Base-by-base conservation (phyloP, 2,113 vertebrate genomes). In the Thamnaconus septentrionalis region DNA sequence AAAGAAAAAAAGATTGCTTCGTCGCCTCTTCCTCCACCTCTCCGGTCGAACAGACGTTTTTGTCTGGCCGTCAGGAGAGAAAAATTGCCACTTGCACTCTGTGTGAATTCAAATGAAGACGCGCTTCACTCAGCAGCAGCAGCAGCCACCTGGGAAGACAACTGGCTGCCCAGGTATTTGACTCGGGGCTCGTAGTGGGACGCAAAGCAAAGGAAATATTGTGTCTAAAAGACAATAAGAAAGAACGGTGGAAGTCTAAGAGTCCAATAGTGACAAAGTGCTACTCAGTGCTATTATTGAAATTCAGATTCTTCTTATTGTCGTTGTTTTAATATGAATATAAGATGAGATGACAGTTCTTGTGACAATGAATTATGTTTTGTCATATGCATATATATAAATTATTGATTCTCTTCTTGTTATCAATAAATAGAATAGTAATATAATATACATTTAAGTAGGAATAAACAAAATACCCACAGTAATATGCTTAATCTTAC, bases 11-110 rank as follows among this genome's bases (percentile, higher is more conserved):
- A 58, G 64, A 66, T 80, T 69, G 71, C 68, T 66, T 73, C 65
- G 64, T 76, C 71, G 66, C 51, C 50, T 66, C 53, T 51, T 47
- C 73, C 61, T 75, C 71, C 18, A 31, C 18, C 18, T 31, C 18
- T 59, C 58, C 41, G 64, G 63, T 74, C 61, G 69, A 45, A 45
- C 1, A 54, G 69, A 65, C 51, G 43, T 42, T 62, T 62, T 85
- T 78, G 69, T 69, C 59, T 73, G 66, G 66, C 68, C 76, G 76
- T 83, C 76, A 83, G 67, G 66, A 63, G 67, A 43, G 59, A 75
- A 64, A 41, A 75, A 53, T 71, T 53, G 11, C 5, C 54, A 72
- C 63, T 73, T 52, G 59, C 41, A 72, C 66, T 73, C 5, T 76
- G 47, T 75, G 58, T 78, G 61, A 42, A 12, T 68, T 79, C 48